Base-by-base conservation (phyloP, 2,113 vertebrate genomes). In the Xiphophorus maculatus region DNA sequence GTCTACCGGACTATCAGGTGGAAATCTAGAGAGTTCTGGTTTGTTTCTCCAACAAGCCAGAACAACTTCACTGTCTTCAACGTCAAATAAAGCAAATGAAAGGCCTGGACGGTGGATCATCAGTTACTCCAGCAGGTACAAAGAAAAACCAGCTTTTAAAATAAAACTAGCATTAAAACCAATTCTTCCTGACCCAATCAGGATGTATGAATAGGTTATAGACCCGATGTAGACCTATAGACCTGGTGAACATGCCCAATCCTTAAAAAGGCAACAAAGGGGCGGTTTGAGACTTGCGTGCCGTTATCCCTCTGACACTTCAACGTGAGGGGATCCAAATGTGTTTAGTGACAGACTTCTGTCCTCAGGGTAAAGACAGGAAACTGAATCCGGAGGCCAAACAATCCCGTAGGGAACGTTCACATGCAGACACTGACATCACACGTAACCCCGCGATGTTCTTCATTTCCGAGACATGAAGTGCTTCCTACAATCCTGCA, bases 351-450 rank as follows among this genome's bases (percentile, higher is more conserved):
- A 88, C 86, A 71, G 84, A 71, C 67, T 25, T 5, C 0, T 28
- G 87, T 87, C 89, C 86, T 25, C 82, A 74, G 87, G 80, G 89
- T 82, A 85, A 29, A 80, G 86, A 74, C 89, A 91, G 89, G 89
- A 91, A 89, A 71, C 86, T 48, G 84, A 73, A 73, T 77, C 63
- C 8, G 29, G 78, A 71, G 78, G 74, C 82, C 73, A 30, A 29
- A 60, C 51, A 32, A 62, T 77, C 80, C 76, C 79, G 5, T 68
- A 25, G 80, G 76, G 82, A 65, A 69, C 37, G 60, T 83, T 84
- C 78, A 64, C 82, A 86, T 72, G 69, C 72, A 74, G 71, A 54
- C 54, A 0, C 51, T 29, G 65, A 75, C 76, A 69, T 74, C 73
- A 76, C 48, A 7, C 37, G n/a, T n/a, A 66, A 77, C 60, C 35